phyloP scores from a whole-genome alignment of 2,797 vertebrate genomes.

The Gadopsis bispinosus region DNA sequence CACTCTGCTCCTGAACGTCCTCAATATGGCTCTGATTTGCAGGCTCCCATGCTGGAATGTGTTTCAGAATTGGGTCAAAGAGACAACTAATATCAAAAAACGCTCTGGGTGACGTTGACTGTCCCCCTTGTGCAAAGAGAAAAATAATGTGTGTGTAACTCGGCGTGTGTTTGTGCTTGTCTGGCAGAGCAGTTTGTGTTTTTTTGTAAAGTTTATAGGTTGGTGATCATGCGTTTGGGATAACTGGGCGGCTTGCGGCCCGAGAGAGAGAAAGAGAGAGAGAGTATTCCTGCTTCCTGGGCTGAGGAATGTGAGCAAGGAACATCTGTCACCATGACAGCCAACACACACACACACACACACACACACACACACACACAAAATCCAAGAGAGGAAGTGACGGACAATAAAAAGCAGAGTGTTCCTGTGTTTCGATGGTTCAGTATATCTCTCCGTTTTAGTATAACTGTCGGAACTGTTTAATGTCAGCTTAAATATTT shows the following conservation, averaged over 20 bases:
- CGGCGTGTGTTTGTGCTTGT: slow-evolving; percentile 7
- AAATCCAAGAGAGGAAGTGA: neutral
- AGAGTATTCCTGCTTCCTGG: slow-evolving; percentile 79
- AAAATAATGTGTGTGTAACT: neutral
- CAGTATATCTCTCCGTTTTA: neutral
- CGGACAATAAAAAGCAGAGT: slow-evolving; percentile 8
- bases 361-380: slow-evolving; percentile 1
- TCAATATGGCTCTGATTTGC: slow-evolving; percentile 80
- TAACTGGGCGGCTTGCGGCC: slow-evolving; percentile 51
- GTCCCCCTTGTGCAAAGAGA: neutral
- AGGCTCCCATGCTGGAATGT: slow-evolving; percentile 69
- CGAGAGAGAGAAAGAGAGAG: slow-evolving; percentile 18
- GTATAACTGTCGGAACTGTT: neutral
- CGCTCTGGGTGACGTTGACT: slow-evolving; percentile 1
- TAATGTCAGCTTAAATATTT: neutral
- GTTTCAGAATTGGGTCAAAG: slow-evolving; percentile 76
- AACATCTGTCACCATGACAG: slow-evolving; percentile 85
- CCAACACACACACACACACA: slow-evolving; percentile 39
- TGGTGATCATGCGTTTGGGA: slow-evolving; percentile 70
- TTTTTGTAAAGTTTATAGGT: slow-evolving; percentile 24
- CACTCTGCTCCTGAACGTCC: slow-evolving; percentile 36
- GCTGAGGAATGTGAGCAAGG: slow-evolving; percentile 77
- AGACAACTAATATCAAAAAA: slow-evolving; percentile 57
- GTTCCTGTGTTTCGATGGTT: neutral
- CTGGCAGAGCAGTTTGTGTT: neutral